Conservation (phyloP, 2,797 vertebrate species). For the Vireo griseus region DNA sequence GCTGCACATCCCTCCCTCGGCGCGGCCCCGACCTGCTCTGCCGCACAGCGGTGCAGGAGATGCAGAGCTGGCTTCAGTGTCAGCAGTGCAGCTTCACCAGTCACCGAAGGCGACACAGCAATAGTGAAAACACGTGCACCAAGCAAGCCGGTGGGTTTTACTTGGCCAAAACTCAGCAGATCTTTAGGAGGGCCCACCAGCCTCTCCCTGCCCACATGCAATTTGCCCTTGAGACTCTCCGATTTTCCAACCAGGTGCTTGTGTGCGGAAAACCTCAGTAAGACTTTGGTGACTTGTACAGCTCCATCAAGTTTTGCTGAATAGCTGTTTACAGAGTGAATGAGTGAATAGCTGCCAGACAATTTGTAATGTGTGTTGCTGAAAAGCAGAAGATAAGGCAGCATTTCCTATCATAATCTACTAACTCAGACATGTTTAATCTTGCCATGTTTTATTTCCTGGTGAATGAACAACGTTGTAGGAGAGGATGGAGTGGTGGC, state of each 20-base stretch:
- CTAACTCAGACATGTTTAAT: slow-evolving; percentile 7
- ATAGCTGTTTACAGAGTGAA: slow-evolving; percentile 38
- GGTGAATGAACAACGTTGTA: not conserved
- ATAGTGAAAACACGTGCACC: not conserved
- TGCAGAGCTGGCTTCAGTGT: not conserved
- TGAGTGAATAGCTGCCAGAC: slow-evolving; percentile 51
- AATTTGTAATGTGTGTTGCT: slow-evolving; percentile 46
- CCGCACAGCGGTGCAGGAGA: not conserved
- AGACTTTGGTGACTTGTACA: not conserved
- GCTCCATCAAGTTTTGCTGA: slow-evolving; percentile 28
- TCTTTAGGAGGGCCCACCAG: not conserved
- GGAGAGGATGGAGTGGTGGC: not conserved
- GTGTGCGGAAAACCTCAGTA: not conserved
- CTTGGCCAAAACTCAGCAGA: not conserved
- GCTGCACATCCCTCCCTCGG: not conserved
- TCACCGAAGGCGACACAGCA: not conserved
- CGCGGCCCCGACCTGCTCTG: not conserved
- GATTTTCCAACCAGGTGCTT: not conserved
- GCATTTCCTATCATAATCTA: slow-evolving; percentile 40
- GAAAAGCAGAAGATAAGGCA: slow-evolving; percentile 45
- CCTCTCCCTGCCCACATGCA: fast-evolving
- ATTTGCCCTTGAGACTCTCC: not conserved
- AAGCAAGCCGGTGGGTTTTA: not conserved
- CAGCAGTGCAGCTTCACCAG: not conserved
- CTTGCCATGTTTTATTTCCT: not conserved